phyloP scores from a whole-genome alignment of 2,888 invertebrate genomes.

The Cartodere bifasciata region DNA sequence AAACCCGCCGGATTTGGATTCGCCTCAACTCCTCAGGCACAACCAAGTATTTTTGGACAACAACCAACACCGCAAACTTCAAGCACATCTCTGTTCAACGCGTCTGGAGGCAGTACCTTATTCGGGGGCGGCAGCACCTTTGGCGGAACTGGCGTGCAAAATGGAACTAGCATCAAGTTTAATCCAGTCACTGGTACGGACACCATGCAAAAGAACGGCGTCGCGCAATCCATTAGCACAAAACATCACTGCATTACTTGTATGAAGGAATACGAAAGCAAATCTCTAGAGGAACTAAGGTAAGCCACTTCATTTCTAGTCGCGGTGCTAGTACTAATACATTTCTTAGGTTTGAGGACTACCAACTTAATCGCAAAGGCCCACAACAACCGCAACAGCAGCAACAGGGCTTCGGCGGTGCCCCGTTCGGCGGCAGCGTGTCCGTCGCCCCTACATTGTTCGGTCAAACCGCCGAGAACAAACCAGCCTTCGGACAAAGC shows the following conservation, averaged over 20 bases:
- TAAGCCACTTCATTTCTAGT: no score
- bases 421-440: slow-evolving; percentile 46
- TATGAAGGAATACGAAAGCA: slow-evolving; percentile 96
- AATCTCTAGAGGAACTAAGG: slow-evolving; percentile 83
- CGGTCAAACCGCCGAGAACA: slow-evolving; percentile 21
- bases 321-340: no score
- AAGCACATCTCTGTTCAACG: slow-evolving; percentile 24
- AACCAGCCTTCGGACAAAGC: slow-evolving; percentile 19
- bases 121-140: slow-evolving; percentile 36
- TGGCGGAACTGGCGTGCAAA: slow-evolving; percentile 29
- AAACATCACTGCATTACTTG: slow-evolving; percentile 95
- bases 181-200: slow-evolving; percentile 79
- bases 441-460: slow-evolving; percentile 39
- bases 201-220: slow-evolving; percentile 79
- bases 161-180: slow-evolving; percentile 68
- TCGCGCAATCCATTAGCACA: slow-evolving; percentile 75
- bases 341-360: slow-evolving; percentile 94
- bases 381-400: slow-evolving; percentile 23
- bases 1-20: slow-evolving; percentile 48
- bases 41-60: slow-evolving; percentile 40
- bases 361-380: slow-evolving; percentile 80
- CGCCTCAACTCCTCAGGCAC: slow-evolving; percentile 28
- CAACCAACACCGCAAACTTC: slow-evolving; percentile 36
- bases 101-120: slow-evolving; percentile 27
- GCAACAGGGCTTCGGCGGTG: slow-evolving; percentile 25